Percentiles rank a stretch among this genome's conserved stretches.
phyloP scores from a whole-genome alignment of 2,888 invertebrate species.

The Heliothis peltigera region DNA sequence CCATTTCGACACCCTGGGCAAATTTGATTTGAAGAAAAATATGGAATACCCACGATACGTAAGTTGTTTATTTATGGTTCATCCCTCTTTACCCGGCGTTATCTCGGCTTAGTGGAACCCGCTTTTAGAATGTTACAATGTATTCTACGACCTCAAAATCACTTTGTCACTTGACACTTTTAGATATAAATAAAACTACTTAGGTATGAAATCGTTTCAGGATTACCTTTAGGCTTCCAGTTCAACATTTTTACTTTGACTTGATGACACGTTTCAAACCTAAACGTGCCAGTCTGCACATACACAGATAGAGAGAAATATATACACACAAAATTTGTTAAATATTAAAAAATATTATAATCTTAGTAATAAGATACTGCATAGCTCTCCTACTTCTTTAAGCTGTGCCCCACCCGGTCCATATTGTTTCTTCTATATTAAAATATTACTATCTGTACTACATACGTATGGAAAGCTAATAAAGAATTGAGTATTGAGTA shows the following conservation, averaged over 20 bases:
- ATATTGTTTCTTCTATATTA: too few relatives aligned
- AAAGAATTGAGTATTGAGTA: too few relatives aligned
- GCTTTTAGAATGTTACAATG: conserved; percentile 8
- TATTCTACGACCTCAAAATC: conserved; percentile 2
- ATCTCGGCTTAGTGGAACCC: conserved; percentile 10
- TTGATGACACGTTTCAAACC: neutral
- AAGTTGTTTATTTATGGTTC: conserved; percentile 28
- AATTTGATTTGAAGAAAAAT: conserved; percentile 39
- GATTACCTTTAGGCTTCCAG: neutral
- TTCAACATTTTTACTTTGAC: neutral
- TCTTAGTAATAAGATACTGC: too few relatives aligned
- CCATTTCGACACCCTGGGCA: conserved; percentile 26
- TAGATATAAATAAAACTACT: conserved; percentile 6
- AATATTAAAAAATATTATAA: too few relatives aligned
- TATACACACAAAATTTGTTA: too few relatives aligned
- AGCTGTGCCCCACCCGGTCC: too few relatives aligned
- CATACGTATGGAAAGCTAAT: too few relatives aligned
- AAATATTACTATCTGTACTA: too few relatives aligned
- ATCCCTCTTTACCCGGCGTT: conserved; percentile 7
- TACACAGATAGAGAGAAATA: too few relatives aligned
- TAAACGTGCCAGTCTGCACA: neutral
- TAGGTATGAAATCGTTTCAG: neutral
- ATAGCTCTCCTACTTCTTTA: too few relatives aligned
- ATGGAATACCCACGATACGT: conserved; percentile 22
- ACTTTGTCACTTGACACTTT: conserved; percentile 2